Base-by-base conservation (phyloP, 2,797 vertebrate species). In the Gadopsis bispinosus region DNA sequence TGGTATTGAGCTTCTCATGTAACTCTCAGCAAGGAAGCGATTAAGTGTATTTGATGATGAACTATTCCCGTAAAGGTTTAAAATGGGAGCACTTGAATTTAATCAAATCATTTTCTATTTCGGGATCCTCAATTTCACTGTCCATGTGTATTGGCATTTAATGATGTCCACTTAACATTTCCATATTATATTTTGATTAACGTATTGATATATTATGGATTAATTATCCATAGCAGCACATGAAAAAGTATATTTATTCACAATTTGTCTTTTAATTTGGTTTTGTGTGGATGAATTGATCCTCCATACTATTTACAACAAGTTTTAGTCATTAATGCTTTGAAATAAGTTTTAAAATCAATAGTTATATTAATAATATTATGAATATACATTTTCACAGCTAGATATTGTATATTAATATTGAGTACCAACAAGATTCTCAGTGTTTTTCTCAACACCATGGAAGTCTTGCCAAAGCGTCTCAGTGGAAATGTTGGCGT, bases 401-500 rank as follows among this genome's bases (percentile, higher is more conserved):
- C 29, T 20, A 14, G 8, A 6, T 71, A 48, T 58, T 51, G 13
- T 45, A 20, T 50, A 54, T 48, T 62, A 33, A 26, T 63, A 22
- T 4, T 11, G 22, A 65, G 6, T 37, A 61, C 41, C 43, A 50
- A 31, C 55, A 50, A 26, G 11, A 62, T 48, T 54, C 5, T 50
- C 39, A 26, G 12, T 70, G 16, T 69, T 26, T 72, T 79, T 81
- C 20, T 70, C 31, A 62, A 35, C 9, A 47, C 19, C 20, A 45
- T 41, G 17, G 39, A 70, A 41, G 41, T 54, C 48, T 85, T 79
- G 67, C 33, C 43, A 67, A 83, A 45, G 31, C 7, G 19, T 83
- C 67, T 80, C 70, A 12, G 50, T 58, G 70, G 77, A 85, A 64
- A 74, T 84, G 53, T 63, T 61, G 45, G 61, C 33, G 0, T 26